These are phyloP conservation scores for Tetragonisca angustula DNA, from an alignment of 2,888 invertebrate species.

Conservation along the genomic window DNA sequence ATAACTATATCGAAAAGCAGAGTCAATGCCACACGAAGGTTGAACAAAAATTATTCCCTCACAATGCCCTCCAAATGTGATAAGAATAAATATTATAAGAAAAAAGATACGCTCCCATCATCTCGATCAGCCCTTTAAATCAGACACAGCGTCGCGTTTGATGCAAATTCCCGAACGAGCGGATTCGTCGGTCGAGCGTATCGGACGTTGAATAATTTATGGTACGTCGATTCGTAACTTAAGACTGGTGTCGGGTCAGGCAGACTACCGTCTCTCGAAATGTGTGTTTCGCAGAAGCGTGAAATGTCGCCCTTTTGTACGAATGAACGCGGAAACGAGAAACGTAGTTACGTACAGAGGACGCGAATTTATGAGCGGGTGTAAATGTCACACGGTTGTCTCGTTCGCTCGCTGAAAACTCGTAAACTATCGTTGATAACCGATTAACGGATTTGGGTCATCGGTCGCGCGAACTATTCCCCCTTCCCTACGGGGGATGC, in stretches of 20 bases:
- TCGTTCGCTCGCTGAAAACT: neutral
- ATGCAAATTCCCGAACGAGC: too few species aligned
- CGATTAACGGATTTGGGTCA: slow-evolving; percentile 18
- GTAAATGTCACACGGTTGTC: slow-evolving; percentile 23
- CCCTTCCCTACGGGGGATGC: too few species aligned
- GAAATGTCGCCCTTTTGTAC: neutral
- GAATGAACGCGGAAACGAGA: neutral
- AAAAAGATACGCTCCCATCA: too few species aligned
- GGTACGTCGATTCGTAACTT: neutral
- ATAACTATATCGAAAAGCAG: too few species aligned
- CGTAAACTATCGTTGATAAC: neutral
- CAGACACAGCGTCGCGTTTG: too few species aligned
- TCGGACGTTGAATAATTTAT: neutral
- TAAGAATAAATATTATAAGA: too few species aligned
- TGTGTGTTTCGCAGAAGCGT: neutral
- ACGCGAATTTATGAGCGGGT: neutral
- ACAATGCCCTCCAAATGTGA: too few species aligned
- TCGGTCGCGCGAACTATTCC: neutral
- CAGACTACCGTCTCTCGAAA: neutral
- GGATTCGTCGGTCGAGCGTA: too few species aligned
- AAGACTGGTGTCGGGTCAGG: neutral
- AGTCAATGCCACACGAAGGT: too few species aligned
- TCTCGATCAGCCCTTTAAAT: too few species aligned
- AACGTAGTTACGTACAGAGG: neutral
- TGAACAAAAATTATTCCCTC: too few species aligned